These are phyloP conservation scores for Lithophane leautieri DNA, from an alignment of 2,888 invertebrate genomes.

Conservation along the genomic window DNA sequence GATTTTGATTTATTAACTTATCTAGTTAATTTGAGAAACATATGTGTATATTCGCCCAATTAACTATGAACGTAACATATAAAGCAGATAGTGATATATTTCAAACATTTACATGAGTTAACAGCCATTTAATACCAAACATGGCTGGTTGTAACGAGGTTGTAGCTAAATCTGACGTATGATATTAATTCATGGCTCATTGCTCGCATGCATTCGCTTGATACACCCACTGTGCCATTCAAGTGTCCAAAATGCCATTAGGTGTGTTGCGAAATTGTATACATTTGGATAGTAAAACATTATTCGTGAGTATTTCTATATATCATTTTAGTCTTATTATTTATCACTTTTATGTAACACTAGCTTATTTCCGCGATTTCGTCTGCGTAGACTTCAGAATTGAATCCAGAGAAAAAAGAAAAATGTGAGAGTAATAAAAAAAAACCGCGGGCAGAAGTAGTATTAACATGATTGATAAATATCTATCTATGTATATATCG, in stretches of 20 bases:
- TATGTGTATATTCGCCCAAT: constrained; percentile 34
- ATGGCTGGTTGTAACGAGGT: constrained; percentile 49
- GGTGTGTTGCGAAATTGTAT: constrained; percentile 40
- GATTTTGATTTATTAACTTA: background rate
- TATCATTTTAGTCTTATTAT: constrained; percentile 15
- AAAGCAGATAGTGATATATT: constrained; percentile 53
- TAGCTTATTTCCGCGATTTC: background rate
- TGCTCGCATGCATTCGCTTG: constrained; percentile 27
- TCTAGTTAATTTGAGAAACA: background rate
- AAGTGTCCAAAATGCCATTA: constrained; percentile 51
- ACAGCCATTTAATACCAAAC: constrained; percentile 50
- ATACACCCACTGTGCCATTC: constrained; percentile 61
- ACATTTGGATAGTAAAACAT: constrained; percentile 37
- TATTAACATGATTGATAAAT: background rate
- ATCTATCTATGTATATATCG: too few species aligned
- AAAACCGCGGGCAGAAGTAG: background rate
- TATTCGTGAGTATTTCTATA: constrained; percentile 12
- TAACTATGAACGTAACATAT: constrained; percentile 32
- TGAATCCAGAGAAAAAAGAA: background rate
- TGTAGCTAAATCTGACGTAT: constrained; percentile 45
- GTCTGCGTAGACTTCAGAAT: too few species aligned
- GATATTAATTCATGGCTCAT: constrained; percentile 43
- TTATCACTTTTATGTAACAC: constrained; percentile 1
- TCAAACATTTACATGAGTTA: constrained; percentile 51
- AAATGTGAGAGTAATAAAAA: background rate